phyloP scores from a whole-genome alignment of 2,797 vertebrate genomes.

The Fratercula arctica region DNA sequence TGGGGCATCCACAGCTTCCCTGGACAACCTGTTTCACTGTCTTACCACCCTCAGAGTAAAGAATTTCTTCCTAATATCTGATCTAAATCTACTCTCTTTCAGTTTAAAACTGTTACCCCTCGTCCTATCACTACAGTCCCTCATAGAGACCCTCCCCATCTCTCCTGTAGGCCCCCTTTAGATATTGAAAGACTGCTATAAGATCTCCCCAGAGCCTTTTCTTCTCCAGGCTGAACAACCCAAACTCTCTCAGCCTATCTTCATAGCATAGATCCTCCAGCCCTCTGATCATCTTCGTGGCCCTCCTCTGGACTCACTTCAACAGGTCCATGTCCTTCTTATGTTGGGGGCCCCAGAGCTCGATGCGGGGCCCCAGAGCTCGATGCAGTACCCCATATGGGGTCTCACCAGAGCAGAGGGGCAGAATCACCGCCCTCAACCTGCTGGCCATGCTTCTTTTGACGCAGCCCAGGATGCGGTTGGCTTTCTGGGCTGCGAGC shows the following conservation, averaged over 20 bases:
- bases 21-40: background rate
- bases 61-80: background rate
- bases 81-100: background rate
- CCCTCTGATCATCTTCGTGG: background rate
- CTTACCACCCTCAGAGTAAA: background rate
- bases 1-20: background rate
- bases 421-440: no score
- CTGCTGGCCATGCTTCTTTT: no score
- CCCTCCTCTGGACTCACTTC: background rate
- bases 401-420: no score
- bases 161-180: background rate
- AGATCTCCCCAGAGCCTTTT: background rate
- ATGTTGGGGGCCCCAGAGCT: no score
- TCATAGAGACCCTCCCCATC: background rate
- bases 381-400: no score
- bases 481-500: no score
- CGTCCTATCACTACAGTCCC: no score
- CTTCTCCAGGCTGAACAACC: background rate
- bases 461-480: no score
- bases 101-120: background rate
- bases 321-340: background rate
- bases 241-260: background rate
- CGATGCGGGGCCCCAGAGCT: no score
- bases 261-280: background rate
- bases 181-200: background rate